Conservation (phyloP, 2,113 vertebrate genomes). For the Aspiorhynchus laticeps region DNA sequence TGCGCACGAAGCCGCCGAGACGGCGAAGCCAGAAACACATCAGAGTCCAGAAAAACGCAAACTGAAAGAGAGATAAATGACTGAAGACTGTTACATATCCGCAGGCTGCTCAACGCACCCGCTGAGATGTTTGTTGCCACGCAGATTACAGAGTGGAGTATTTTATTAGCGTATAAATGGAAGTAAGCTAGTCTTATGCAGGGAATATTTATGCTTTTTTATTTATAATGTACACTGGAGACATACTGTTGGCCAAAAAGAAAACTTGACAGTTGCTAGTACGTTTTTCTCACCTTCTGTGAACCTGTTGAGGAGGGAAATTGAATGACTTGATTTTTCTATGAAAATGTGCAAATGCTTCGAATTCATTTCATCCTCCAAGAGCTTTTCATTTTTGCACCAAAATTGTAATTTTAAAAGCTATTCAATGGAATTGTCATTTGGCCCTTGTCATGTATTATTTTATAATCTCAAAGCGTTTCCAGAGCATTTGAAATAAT, state of each 20-base stretch:
- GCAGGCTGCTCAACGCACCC: background rate
- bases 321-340: conserved; percentile 41
- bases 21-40: background rate
- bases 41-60: background rate
- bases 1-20: background rate
- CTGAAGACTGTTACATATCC: background rate
- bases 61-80: background rate
- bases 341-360: conserved; percentile 38
- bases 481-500: background rate
- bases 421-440: background rate
- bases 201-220: conserved; percentile 43
- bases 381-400: conserved; percentile 14
- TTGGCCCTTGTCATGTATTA: background rate
- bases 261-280: conserved; percentile 14
- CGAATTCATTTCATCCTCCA: background rate
- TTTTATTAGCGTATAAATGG: conserved; percentile 34
- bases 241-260: conserved; percentile 33
- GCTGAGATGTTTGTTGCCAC: background rate
- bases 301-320: background rate
- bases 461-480: background rate
- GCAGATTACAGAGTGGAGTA: background rate
- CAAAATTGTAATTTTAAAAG: background rate
- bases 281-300: background rate
- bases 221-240: conserved; percentile 37
- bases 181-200: conserved; percentile 50